These are phyloP conservation scores for Vollenhovia emeryi DNA, from an alignment of 1,140 invertebrate species.

Conservation along the genomic window DNA sequence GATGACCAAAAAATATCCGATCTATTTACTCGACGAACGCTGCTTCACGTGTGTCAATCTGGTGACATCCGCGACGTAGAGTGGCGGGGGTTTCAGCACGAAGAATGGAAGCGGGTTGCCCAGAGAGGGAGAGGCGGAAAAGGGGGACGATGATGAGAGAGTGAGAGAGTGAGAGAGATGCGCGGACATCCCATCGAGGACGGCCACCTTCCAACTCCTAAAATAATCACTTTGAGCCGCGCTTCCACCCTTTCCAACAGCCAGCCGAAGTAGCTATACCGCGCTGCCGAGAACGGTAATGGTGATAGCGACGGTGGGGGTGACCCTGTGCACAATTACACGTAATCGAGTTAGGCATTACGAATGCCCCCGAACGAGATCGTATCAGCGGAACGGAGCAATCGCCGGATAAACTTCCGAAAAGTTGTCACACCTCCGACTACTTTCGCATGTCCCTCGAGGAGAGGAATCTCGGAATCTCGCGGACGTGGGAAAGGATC, in stretches of 20 bases:
- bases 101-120: conserved; percentile 15
- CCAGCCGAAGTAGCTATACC: conserved; percentile 36
- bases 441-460: background rate
- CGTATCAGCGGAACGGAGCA: background rate
- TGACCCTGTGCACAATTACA: conserved; percentile 55
- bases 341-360: conserved; percentile 68
- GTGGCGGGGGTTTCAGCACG: background rate
- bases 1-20: background rate
- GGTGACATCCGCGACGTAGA: background rate
- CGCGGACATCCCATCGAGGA: conserved; percentile 36
- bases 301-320: background rate
- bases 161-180: background rate
- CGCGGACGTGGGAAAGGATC: background rate
- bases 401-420: conserved; percentile 12
- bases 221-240: conserved; percentile 74
- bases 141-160: background rate
- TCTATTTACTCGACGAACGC: background rate
- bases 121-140: background rate
- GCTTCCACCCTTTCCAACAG: conserved; percentile 44
- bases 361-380: conserved; percentile 40
- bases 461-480: background rate
- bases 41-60: background rate
- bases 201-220: conserved; percentile 68
- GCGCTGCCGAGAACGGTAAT: conserved; percentile 14
- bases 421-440: background rate